Percentiles rank a stretch among this genome's conserved stretches.
Conservation (phyloP, 2,113 vertebrate genomes). For the Catharus fuscescens region DNA sequence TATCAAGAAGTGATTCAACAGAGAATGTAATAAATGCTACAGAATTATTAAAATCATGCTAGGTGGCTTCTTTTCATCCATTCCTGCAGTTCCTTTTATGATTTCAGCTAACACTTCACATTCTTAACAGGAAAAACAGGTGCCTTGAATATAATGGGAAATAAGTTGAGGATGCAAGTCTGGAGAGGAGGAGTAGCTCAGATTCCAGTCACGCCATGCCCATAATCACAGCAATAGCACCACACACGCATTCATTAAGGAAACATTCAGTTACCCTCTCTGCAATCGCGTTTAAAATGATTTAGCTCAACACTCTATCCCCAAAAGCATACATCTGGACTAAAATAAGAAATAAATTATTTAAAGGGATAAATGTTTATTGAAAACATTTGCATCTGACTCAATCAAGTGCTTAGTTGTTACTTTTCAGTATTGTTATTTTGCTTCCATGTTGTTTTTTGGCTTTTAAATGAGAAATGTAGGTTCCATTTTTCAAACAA, state of each 20-base stretch:
- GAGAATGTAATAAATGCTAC: slow-evolving; percentile 1
- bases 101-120: neutral
- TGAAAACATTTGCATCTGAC: slow-evolving; percentile 58
- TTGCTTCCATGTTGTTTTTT: neutral
- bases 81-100: neutral
- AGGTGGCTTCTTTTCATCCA: neutral
- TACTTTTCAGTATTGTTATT: neutral
- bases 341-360: slow-evolving; percentile 54
- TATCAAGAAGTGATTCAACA: neutral
- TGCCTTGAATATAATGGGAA: slow-evolving; percentile 26
- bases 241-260: slow-evolving; percentile 43
- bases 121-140: neutral
- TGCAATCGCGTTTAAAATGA: slow-evolving; percentile 52
- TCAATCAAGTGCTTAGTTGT: neutral
- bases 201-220: slow-evolving; percentile 26
- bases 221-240: slow-evolving; percentile 23
- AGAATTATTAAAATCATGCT: slow-evolving; percentile 25
- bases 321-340: slow-evolving; percentile 27
- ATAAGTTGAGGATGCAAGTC: neutral
- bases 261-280: neutral
- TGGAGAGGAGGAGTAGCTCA: neutral
- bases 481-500: neutral
- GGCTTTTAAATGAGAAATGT: slow-evolving; percentile 6
- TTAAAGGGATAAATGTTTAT: slow-evolving; percentile 38
- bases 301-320: slow-evolving; percentile 43